Percentiles rank a stretch among this genome's conserved stretches.
These are phyloP conservation scores for Rhyacophila evoluta DNA, from an alignment of 2,888 invertebrate genomes.

Conservation along the genomic window DNA sequence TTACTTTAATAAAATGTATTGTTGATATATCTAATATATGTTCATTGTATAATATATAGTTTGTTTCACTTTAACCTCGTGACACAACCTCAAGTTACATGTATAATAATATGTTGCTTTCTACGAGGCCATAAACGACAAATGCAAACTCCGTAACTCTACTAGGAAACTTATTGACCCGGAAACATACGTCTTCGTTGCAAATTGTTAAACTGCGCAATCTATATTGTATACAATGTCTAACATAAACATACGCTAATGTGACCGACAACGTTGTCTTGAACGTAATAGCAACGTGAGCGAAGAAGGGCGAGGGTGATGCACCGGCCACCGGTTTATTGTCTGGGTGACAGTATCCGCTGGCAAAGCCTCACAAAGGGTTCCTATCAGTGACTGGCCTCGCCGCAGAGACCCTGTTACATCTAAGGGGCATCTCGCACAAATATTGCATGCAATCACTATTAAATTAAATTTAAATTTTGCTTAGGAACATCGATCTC, in stretches of 20 bases:
- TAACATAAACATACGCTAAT: not conserved
- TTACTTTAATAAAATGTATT: no score
- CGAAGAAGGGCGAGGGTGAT: not conserved
- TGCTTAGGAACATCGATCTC: no score
- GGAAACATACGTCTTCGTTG: not conserved
- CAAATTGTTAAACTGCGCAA: not conserved
- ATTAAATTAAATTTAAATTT: no score
- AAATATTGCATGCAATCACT: no score
- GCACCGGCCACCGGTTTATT: slow-evolving; percentile 3
- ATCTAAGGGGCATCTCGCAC: no score
- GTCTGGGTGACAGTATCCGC: not conserved
- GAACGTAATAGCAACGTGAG: not conserved
- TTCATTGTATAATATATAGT: no score
- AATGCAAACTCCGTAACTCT: not conserved
- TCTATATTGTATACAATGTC: not conserved
- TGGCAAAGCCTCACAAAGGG: not conserved
- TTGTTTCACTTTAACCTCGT: no score
- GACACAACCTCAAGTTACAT: no score
- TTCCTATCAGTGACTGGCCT: not conserved
- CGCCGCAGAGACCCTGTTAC: not conserved
- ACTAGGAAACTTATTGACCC: not conserved
- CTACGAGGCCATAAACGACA: not conserved
- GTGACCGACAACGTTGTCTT: not conserved
- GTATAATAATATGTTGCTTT: not conserved
- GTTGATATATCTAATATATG: no score